Conservation (phyloP, 2,113 vertebrate species). For the Pelobates fuscus region DNA sequence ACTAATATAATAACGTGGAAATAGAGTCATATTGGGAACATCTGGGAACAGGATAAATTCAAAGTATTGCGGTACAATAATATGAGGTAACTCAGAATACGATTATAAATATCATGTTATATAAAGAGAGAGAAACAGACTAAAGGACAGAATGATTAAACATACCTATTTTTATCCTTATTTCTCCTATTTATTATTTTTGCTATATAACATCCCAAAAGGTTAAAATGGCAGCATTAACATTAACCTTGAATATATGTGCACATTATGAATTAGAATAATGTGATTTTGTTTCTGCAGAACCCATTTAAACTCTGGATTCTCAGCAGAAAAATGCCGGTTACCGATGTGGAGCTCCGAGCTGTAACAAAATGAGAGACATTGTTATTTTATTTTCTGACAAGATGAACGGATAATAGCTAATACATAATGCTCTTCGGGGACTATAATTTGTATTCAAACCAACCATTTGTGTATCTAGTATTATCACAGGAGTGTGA, state of each 20-base stretch:
- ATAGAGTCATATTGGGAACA: no score
- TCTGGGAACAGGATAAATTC: no score
- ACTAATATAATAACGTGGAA: no score
- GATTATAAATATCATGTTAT: no score
- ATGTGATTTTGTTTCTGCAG: not conserved
- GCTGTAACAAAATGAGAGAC: conserved; percentile 27
- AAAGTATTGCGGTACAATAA: no score
- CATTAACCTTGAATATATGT: not conserved
- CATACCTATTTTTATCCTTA: no score
- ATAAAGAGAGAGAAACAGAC: no score
- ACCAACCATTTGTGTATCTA: conserved; percentile 5
- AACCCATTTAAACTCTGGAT: conserved; percentile 4
- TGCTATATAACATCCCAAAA: no score
- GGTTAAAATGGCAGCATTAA: not conserved
- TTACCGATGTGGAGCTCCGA: conserved; percentile 3
- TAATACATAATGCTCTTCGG: conserved; percentile 4
- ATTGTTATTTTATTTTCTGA: conserved; percentile 25
- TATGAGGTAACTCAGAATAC: no score
- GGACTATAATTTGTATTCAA: conserved; percentile 32
- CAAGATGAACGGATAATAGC: conserved; percentile 39
- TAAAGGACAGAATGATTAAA: no score
- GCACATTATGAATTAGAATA: not conserved
- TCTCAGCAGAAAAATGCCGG: conserved; percentile 1
- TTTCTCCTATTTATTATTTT: no score
- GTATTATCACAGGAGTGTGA: conserved; percentile 14